These are phyloP conservation scores for Drosophila malerkotliana DNA, from an alignment of 1,140 invertebrate species.

Conservation along the genomic window DNA sequence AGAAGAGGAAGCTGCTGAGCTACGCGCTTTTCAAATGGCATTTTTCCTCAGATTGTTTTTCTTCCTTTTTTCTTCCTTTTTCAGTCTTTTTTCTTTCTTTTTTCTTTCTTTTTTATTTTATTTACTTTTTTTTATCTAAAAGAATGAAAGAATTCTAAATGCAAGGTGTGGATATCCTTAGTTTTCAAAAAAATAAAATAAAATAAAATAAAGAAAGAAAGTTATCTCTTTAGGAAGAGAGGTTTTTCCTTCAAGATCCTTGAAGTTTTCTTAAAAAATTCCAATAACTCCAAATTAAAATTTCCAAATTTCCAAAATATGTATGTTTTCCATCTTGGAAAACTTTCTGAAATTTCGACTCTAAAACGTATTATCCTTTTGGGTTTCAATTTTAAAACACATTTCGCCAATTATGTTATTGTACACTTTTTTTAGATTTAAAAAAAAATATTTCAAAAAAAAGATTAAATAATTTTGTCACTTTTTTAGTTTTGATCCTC, in stretches of 20 bases:
- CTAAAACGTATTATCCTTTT: not conserved
- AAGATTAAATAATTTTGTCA: not conserved
- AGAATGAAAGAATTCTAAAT: not conserved
- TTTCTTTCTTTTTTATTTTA: not conserved
- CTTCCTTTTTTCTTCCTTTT: not conserved
- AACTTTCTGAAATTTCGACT: too few relatives aligned
- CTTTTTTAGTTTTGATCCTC: not conserved
- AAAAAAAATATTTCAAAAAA: conserved; percentile 8
- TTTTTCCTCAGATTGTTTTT: conserved; percentile 9
- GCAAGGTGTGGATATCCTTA: too few relatives aligned
- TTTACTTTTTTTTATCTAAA: not conserved
- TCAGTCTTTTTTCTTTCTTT: not conserved
- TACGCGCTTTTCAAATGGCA: conserved; percentile 17
- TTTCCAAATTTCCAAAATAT: too few relatives aligned
- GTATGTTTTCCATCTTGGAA: too few relatives aligned
- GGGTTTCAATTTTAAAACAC: not conserved
- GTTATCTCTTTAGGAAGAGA: too few relatives aligned
- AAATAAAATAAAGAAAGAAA: too few relatives aligned
- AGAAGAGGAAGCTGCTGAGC: conserved; percentile 2
- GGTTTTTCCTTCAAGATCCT: too few relatives aligned
- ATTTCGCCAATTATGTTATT: not conserved
- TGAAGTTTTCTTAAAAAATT: too few relatives aligned
- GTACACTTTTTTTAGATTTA: not conserved
- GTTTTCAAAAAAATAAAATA: too few relatives aligned
- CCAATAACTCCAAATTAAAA: too few relatives aligned